These are phyloP conservation scores for Melanargia galathea DNA, from an alignment of 2,888 invertebrate species.

Conservation along the genomic window DNA sequence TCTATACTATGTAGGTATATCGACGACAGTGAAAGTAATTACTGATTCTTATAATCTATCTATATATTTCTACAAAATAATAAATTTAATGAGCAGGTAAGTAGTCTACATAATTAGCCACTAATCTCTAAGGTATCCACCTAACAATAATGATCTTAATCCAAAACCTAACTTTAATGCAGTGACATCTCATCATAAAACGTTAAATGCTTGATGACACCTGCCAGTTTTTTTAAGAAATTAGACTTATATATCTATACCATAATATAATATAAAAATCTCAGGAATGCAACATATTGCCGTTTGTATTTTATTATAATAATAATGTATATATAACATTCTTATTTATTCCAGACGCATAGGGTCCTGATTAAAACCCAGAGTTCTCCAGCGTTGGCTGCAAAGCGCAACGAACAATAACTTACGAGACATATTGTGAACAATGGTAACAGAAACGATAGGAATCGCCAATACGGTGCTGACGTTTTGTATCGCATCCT, in stretches of 20 bases:
- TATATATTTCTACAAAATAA: not conserved
- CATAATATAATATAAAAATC: not conserved
- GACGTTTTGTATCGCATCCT: constrained; percentile 62
- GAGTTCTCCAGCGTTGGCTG: constrained; percentile 58
- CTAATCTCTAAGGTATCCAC: too few species aligned
- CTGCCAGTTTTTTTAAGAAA: too few species aligned
- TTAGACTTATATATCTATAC: too few species aligned
- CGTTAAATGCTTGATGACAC: too few species aligned
- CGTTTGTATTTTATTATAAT: constrained; percentile 20
- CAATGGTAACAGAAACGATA: constrained; percentile 75
- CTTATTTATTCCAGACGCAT: constrained; percentile 69
- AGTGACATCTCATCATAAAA: too few species aligned
- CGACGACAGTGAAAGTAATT: not conserved
- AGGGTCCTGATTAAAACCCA: constrained; percentile 70
- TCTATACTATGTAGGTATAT: not conserved
- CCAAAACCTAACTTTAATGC: too few species aligned
- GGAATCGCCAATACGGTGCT: constrained; percentile 72
- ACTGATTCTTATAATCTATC: not conserved
- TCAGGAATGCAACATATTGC: constrained; percentile 10
- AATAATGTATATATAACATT: constrained; percentile 42
- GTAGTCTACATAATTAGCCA: too few species aligned
- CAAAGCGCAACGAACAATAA: constrained; percentile 68
- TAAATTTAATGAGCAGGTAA: too few species aligned
- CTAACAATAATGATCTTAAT: too few species aligned
- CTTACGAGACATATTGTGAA: constrained; percentile 78